Conservation (phyloP, 2,888 invertebrate species). For the Diarsia mendica region DNA sequence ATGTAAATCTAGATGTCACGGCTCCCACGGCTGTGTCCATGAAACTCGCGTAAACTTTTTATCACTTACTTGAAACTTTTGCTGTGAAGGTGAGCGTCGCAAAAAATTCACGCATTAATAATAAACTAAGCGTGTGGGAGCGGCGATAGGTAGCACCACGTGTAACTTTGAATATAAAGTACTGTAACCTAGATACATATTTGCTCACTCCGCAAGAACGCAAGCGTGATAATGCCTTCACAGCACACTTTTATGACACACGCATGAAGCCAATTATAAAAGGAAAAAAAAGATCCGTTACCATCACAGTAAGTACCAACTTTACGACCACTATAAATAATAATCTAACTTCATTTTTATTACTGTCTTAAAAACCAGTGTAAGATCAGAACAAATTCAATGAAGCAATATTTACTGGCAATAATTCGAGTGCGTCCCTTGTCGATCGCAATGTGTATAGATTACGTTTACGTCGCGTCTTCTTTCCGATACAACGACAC, state of each 20-base stretch:
- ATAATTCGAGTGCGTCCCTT: slow-evolving; percentile 72
- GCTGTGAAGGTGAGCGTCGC: slow-evolving; percentile 46
- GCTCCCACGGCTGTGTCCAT: slow-evolving; percentile 9
- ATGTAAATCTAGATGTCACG: slow-evolving; percentile 11
- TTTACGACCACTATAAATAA: slow-evolving; percentile 32
- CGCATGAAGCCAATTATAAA: slow-evolving; percentile 50
- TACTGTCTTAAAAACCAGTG: slow-evolving; percentile 38
- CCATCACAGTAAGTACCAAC: slow-evolving; percentile 19
- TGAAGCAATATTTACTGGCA: slow-evolving; percentile 72
- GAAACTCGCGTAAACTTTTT: slow-evolving; percentile 38
- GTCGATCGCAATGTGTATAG: slow-evolving; percentile 72
- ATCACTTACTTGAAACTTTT: slow-evolving; percentile 50
- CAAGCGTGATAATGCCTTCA: slow-evolving; percentile 58
- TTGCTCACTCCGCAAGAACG: slow-evolving; percentile 59
- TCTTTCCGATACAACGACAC: slow-evolving; percentile 79
- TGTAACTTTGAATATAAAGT: slow-evolving; percentile 63
- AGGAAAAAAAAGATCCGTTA: slow-evolving; percentile 9
- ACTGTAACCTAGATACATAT: slow-evolving; percentile 63
- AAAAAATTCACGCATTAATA: slow-evolving; percentile 65
- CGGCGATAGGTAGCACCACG: slow-evolving; percentile 61
- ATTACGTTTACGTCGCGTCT: slow-evolving; percentile 77
- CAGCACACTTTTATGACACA: slow-evolving; percentile 53
- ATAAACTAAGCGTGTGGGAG: slow-evolving; percentile 62
- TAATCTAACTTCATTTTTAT: slow-evolving; percentile 34
- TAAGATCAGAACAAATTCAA: slow-evolving; percentile 63